Percentiles rank a stretch among this genome's conserved stretches.
phyloP scores from a whole-genome alignment of 2,113 vertebrate species.

The Fulmarus glacialis region DNA sequence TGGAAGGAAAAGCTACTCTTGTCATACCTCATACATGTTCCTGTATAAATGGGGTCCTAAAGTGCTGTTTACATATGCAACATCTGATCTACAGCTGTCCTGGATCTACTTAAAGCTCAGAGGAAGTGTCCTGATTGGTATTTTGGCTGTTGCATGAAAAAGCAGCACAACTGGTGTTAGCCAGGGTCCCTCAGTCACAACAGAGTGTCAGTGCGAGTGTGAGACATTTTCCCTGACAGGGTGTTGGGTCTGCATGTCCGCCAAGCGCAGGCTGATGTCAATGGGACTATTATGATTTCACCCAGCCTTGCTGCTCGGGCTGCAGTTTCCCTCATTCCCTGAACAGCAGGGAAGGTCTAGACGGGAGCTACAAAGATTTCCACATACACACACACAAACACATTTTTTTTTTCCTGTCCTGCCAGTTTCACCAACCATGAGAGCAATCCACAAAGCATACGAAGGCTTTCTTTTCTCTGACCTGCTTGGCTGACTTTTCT shows the following conservation, averaged over 20 bases:
- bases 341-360: slow-evolving; percentile 74
- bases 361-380: slow-evolving; percentile 56
- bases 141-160: background rate
- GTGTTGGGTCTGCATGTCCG: background rate
- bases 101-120: background rate
- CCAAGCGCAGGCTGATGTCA: background rate
- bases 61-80: background rate
- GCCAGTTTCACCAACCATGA: slow-evolving; percentile 41
- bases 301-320: slow-evolving; percentile 22
- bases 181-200: background rate
- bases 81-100: background rate
- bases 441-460: slow-evolving; percentile 13
- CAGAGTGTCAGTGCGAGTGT: background rate
- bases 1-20: background rate
- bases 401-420: background rate
- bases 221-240: background rate
- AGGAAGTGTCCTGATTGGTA: background rate
- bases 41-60: background rate
- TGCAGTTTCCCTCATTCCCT: slow-evolving; percentile 51
- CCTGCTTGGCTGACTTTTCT: slow-evolving; percentile 39
- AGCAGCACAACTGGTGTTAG: background rate
- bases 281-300: slow-evolving; percentile 57
- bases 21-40: rapidly evolving
- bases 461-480: slow-evolving; percentile 6
- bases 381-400: background rate